These are phyloP conservation scores for Herminia tarsipennalis DNA, from an alignment of 2,888 invertebrate species.

Conservation along the genomic window DNA sequence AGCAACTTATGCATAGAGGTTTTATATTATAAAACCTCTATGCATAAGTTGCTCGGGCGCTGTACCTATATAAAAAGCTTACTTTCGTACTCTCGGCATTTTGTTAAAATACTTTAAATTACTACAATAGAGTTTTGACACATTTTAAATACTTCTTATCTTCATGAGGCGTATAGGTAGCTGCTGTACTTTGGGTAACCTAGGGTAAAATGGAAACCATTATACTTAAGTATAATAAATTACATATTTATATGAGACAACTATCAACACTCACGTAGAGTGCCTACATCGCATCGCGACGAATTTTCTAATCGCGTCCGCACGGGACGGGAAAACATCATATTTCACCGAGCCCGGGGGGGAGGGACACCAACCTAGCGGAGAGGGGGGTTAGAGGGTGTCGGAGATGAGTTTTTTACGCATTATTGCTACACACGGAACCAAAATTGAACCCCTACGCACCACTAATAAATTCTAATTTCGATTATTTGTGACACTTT, in stretches of 20 bases:
- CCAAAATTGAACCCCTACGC: slow-evolving; percentile 73
- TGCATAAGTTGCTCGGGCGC: too few relatives aligned
- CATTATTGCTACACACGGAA: slow-evolving; percentile 82
- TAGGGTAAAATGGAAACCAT: background rate
- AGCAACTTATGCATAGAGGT: too few relatives aligned
- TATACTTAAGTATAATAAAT: slow-evolving; percentile 16
- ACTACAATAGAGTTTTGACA: too few relatives aligned
- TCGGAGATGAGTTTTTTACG: slow-evolving; percentile 85
- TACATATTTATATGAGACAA: slow-evolving; percentile 51
- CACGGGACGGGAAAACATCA: slow-evolving; percentile 82
- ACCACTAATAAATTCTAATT: slow-evolving; percentile 79
- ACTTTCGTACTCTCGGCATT: too few relatives aligned
- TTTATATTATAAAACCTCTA: too few relatives aligned
- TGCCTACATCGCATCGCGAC: slow-evolving; percentile 61
- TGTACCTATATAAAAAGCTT: too few relatives aligned
- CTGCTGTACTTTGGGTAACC: too few relatives aligned
- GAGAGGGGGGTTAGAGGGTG: slow-evolving; percentile 50
- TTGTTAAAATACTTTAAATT: too few relatives aligned
- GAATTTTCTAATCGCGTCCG: slow-evolving; percentile 85
- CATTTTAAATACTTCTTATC: too few relatives aligned
- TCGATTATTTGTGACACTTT: slow-evolving; percentile 71
- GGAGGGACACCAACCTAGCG: slow-evolving; percentile 35
- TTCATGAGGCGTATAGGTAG: too few relatives aligned
- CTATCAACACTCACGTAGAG: slow-evolving; percentile 57
- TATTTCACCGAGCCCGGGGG: slow-evolving; percentile 77